Evolutionary conservation across 2,113 vertebrate genomes (phyloP), one percentile per base, ranked within the genome.

Genomic region (Strix uralensis): DNA sequence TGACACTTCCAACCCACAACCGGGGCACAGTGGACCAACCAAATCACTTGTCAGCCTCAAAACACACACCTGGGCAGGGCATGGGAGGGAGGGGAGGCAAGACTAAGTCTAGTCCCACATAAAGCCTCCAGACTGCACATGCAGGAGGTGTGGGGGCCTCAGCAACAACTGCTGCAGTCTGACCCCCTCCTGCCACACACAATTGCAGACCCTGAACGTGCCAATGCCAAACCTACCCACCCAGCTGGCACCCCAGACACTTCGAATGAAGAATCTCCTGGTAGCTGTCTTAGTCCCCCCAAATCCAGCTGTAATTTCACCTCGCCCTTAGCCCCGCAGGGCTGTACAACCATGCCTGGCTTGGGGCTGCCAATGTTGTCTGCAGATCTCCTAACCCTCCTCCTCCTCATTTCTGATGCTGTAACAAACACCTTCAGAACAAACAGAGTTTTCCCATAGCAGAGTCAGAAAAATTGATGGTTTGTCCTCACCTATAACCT

Each of bases 31-130:
- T 1, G 1, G 34, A 30, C 46, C 4, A 19, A 59, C 14, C 38
- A 46, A 46, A 59, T 23, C 32, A 9, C 20, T 23, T 7, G 30
- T n/a, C 66, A 25, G 27, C 29, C 51, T 72, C 38, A 32, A 63
- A 57, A 13, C 3, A 6, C 25, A n/a, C 5, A 3, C 34, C 34
- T 9, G 13, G 47, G 17, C 25, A 38, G 42, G 40, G 13, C 70
- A 52, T 0, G 2, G 9, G 3, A 27, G 46, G 22, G 27, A 11
- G 2, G 1, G 23, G 25, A n/a, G 20, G 30, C 2, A 13, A 75
- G 38, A 34, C 30, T 7, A 29, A 25, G 10, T 7, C 54, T 29
- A 27, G 52, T 26, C n/a, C 72, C 49, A 26, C 7, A 42, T 32
- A 12, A 78, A 49, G 15, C 30, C 63, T n/a, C 65, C 30, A 29